Evolutionary conservation across 1,140 invertebrate genomes (phyloP).

Genomic region (Caenorhabditis briggsae): DNA sequence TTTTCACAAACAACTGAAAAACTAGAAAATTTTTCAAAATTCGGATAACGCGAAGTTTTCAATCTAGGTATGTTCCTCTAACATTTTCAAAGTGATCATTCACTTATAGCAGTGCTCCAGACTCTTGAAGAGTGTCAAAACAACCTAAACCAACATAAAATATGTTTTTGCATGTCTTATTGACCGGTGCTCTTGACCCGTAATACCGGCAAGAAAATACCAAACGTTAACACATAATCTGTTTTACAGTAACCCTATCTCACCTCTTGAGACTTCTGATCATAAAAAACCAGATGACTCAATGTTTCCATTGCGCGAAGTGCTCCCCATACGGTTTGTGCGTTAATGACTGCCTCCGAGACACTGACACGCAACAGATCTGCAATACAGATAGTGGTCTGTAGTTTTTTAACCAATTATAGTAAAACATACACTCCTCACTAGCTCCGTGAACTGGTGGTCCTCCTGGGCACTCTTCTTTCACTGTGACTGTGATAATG

Average conservation of each 20-base stretch:
- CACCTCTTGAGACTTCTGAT: constrained; percentile 57
- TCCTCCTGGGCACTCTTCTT: constrained; percentile 52
- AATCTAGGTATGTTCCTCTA: too few species aligned
- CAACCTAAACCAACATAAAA: too few species aligned
- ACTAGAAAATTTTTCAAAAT: too few species aligned
- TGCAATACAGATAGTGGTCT: constrained; percentile 53
- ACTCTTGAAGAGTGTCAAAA: too few species aligned
- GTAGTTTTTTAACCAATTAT: neutral
- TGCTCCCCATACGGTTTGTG: constrained; percentile 72
- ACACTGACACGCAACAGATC: constrained; percentile 59
- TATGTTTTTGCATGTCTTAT: too few species aligned
- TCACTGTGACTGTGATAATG: constrained; percentile 60
- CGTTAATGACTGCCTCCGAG: constrained; percentile 51
- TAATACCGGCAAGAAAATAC: too few species aligned
- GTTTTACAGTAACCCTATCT: neutral
- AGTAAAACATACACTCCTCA: constrained; percentile 60
- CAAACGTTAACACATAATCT: too few species aligned
- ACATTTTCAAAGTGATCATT: too few species aligned
- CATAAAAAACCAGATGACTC: constrained; percentile 74
- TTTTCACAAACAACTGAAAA: too few species aligned
- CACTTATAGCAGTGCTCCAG: too few species aligned
- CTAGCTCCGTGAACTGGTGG: constrained; percentile 51
- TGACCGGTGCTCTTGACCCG: too few species aligned
- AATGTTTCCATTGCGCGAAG: constrained; percentile 75
- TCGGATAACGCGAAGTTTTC: too few species aligned